Conservation (phyloP, 2,888 invertebrate species). For the Druceiella hillmani region DNA sequence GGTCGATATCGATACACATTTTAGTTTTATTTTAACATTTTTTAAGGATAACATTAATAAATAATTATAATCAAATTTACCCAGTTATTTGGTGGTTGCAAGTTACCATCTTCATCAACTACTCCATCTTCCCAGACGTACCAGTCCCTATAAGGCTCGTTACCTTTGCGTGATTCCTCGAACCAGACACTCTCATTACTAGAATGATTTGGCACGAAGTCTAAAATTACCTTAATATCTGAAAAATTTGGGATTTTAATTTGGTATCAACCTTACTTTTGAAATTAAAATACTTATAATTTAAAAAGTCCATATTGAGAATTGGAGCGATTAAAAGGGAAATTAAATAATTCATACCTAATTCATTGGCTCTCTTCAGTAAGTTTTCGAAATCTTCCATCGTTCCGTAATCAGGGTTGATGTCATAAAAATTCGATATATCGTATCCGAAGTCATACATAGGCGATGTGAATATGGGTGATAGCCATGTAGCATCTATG, state of each 20-base stretch:
- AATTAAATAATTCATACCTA: slow-evolving; percentile 29
- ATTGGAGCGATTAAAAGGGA: too few relatives aligned
- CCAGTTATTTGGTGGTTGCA: slow-evolving; percentile 70
- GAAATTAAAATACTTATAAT: too few relatives aligned
- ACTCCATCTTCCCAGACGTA: slow-evolving; percentile 69
- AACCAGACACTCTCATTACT: slow-evolving; percentile 87
- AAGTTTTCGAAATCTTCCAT: slow-evolving; percentile 64
- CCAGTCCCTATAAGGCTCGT: slow-evolving; percentile 63
- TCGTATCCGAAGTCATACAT: slow-evolving; percentile 82
- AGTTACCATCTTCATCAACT: slow-evolving; percentile 39
- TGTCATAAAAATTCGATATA: slow-evolving; percentile 62
- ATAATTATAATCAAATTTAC: too few relatives aligned
- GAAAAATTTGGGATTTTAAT: too few relatives aligned
- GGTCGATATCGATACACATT: too few relatives aligned
- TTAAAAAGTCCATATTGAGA: too few relatives aligned
- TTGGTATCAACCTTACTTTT: too few relatives aligned
- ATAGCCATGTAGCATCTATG: slow-evolving; percentile 68
- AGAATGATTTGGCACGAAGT: slow-evolving; percentile 71
- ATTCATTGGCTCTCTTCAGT: slow-evolving; percentile 40
- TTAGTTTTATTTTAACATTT: too few relatives aligned
- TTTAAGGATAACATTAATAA: too few relatives aligned
- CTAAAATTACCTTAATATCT: slow-evolving; percentile 58
- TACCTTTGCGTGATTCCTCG: slow-evolving; percentile 56
- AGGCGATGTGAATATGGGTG: slow-evolving; percentile 68
- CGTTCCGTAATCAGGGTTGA: slow-evolving; percentile 68